phyloP scores from a whole-genome alignment of 1,140 invertebrate species.

The Lanistes nyassanus region DNA sequence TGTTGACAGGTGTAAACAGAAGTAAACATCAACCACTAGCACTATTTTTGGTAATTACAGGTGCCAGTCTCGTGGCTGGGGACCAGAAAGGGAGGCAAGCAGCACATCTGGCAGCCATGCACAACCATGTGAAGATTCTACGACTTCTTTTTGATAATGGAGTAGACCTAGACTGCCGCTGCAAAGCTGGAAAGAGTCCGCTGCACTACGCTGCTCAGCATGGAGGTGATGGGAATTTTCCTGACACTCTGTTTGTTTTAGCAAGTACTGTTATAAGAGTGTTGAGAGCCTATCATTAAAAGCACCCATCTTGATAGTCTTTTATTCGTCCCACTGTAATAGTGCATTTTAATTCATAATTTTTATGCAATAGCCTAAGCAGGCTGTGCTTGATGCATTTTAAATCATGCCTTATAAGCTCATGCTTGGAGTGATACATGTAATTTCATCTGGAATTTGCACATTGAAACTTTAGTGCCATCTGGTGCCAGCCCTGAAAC shows the following conservation, averaged over 20 bases:
- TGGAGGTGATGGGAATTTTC: slow-evolving; percentile 50
- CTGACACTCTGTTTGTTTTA: neutral
- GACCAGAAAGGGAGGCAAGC: slow-evolving; percentile 55
- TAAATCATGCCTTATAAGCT: neutral
- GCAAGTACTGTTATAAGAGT: neutral
- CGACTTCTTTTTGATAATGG: slow-evolving; percentile 55
- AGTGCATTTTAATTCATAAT: no score
- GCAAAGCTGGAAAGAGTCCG: slow-evolving; percentile 53
- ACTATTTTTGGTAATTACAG: slow-evolving; percentile 31
- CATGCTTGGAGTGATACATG: no score
- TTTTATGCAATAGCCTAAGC: no score
- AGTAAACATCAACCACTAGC: no score
- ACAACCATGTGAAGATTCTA: slow-evolving; percentile 56
- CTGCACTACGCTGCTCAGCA: slow-evolving; percentile 61
- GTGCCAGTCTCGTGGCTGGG: slow-evolving; percentile 49
- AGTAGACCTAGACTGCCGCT: slow-evolving; percentile 52
- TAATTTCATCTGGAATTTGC: no score
- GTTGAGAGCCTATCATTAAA: neutral
- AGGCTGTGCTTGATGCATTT: neutral
- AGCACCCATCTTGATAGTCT: neutral
- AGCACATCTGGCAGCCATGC: slow-evolving; percentile 58
- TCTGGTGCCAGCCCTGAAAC: no score
- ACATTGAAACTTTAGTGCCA: no score
- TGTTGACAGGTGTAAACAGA: no score
- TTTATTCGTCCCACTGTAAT: no score